Percentiles rank a stretch among this genome's conserved stretches.
Evolutionary conservation across 2,797 vertebrate species (phyloP).

Genomic region (Halcyon chelicuti): DNA sequence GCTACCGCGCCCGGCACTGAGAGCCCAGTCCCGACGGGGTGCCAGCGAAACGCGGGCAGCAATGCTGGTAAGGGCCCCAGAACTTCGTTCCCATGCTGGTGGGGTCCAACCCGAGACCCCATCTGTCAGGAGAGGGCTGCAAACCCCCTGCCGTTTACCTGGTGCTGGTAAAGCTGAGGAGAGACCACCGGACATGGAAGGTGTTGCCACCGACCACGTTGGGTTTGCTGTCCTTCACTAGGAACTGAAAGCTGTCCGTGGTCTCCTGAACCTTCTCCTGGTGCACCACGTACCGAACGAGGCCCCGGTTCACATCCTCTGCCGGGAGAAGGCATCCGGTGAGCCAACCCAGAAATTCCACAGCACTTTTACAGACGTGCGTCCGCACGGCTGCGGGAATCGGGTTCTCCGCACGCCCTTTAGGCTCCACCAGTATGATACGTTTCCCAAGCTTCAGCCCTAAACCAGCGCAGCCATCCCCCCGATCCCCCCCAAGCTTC

Average conservation of each 20-base stretch:
- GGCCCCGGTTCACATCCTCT: constrained; percentile 94
- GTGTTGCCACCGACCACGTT: constrained; percentile 89
- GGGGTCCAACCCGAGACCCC: background rate
- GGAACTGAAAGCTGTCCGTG: constrained; percentile 92
- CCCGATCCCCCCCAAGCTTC: rapidly evolving
- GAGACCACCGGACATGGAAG: constrained; percentile 96
- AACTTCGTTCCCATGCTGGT: background rate
- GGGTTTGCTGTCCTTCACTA: constrained; percentile 94
- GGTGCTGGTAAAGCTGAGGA: constrained; percentile 90
- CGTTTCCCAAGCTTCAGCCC: background rate
- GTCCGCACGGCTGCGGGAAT: rapidly evolving
- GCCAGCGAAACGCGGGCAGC: background rate
- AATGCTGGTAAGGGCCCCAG: background rate
- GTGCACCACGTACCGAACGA: constrained; percentile 88
- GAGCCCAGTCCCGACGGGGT: rapidly evolving
- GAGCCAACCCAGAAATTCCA: background rate
- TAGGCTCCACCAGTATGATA: background rate
- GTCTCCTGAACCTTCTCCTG: constrained; percentile 86
- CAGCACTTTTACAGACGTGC: rapidly evolving
- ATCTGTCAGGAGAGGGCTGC: background rate
- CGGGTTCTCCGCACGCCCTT: rapidly evolving
- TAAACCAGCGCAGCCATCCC: background rate
- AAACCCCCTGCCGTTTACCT: constrained; percentile 78
- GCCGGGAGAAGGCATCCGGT: background rate
- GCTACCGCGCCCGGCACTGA: too few species aligned